Evolutionary conservation across 1,140 invertebrate species (phyloP), one percentile per base, ranked within the genome.

Genomic region (Drosophila kikkawai): DNA sequence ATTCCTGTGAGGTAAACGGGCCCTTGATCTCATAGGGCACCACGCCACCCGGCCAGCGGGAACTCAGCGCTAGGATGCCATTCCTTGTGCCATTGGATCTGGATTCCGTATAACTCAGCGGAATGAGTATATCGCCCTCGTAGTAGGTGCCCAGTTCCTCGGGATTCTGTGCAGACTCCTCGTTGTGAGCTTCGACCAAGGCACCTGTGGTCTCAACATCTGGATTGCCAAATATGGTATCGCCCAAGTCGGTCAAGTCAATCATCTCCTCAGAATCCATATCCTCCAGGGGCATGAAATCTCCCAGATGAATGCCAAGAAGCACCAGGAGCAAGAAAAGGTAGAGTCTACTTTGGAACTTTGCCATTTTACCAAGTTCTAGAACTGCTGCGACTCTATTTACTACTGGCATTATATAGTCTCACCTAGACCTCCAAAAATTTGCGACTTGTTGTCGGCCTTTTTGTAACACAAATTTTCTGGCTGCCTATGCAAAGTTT

Each of bases 141-240:
- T 93, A 93, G 81, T 97, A 97, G 2, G 94, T 94, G 2, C 96
- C 96, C 60, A 96, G 88, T 82, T 97, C 96, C 82, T 97, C 96
- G 0, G 96, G 96, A 87, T 97, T 97, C 37, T 94, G 92, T 2
- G 92, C 86, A 0, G 95, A 76, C 94, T 94, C 92, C 6, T 90
- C 83, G 39, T 93, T 93, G 94, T 95, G 96, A 80, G 88, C 96
- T 95, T 85, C 96, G 94, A 2, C 96, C 95, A 87, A 95, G 95
- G 34, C 94, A 80, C 15, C 93, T 82, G 44, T 91, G 5, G 56
- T 82, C 50, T 81, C 93, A 42, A 93, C 93, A 39, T 92, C 94
- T 1, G 95, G 95, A 3, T 82, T 58, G 2, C 94, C 94, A 55
- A 93, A 95, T 1, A 94, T 93, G 4, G 84, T 81, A 2, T 93